Base-by-base conservation (phyloP, 2,113 vertebrate species). In the Polypterus bichir region DNA sequence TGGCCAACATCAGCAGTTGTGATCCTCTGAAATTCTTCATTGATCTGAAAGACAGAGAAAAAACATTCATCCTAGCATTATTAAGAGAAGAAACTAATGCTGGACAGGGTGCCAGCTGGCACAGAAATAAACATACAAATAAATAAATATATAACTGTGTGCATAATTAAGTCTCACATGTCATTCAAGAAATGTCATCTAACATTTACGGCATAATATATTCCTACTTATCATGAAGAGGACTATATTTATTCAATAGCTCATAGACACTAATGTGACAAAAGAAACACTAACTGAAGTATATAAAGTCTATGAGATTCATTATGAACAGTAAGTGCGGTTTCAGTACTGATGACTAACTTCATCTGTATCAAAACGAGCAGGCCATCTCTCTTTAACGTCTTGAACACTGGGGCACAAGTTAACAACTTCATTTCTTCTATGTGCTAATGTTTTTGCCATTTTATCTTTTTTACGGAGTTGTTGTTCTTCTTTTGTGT, bases 321-420 rank as follows among this genome's bases (percentile, higher is more conserved):
- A 57, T 57, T 58, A 64, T 59, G 56, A 44, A 49, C 56, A 49
- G 52, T 5, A 48, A 59, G 53, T 64, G 53, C 59, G 9, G 52
- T 49, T 59, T 49, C 58, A 59, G 48, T 49, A 59, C 57, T 59
- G 53, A 49, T 64, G 46, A 53, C 62, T 63, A 27, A 65, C 69
- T 47, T 68, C 61, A 59, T 58, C 59, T 64, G 63, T 8, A 46
- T 65, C 65, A 65, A 70, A 7, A 64, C 1, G 59, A 70, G 61
- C 63, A 52, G 68, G 68, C 65, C 65, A 72, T 67, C 63, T 70
- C 54, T 60, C 68, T 63, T 70, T 68, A 53, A 72, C 61, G 48
- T 68, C 68, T 9, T 62, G 59, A 6, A 70, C 62, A 61, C 46
- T 60, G 54, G 60, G 63, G 9, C 59, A 63, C 46, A 57, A 44